Evolutionary conservation across 37 sponge, comb jelly and placozoan species (phyloP).

Genomic region (Mnemiopsis leidyi): DNA sequence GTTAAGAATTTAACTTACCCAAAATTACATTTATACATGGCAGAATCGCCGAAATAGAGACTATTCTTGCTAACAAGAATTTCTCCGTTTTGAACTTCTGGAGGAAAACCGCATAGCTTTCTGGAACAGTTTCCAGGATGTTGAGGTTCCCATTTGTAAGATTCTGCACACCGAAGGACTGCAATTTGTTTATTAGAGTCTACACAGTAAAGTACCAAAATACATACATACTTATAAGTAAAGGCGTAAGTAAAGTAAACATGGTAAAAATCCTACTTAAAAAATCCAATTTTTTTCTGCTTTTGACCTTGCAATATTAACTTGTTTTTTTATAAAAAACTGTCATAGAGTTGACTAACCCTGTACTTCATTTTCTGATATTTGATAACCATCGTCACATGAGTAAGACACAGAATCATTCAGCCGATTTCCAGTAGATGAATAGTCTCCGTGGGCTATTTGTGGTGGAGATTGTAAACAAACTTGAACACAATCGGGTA

Average conservation of each 20-base stretch:
- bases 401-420: slow-evolving; percentile 24
- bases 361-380: background rate
- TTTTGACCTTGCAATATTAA: no score
- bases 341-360: background rate
- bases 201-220: no score
- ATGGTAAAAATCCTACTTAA: no score
- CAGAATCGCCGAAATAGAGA: background rate
- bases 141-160: slow-evolving; percentile 2
- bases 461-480: background rate
- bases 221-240: no score
- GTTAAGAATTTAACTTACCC: slow-evolving; percentile 25
- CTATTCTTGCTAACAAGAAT: background rate
- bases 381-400: background rate
- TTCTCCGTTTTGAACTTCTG: background rate
- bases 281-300: no score
- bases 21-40: background rate
- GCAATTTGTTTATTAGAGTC: no score
- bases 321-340: no score
- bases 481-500: background rate
- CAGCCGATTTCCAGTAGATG: background rate
- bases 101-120: background rate
- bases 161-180: background rate
- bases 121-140: background rate
- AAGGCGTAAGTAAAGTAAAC: no score
- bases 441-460: background rate